These are phyloP conservation scores for Sycophila sp. DNA, from an alignment of 1,140 invertebrate genomes.

Conservation along the genomic window DNA sequence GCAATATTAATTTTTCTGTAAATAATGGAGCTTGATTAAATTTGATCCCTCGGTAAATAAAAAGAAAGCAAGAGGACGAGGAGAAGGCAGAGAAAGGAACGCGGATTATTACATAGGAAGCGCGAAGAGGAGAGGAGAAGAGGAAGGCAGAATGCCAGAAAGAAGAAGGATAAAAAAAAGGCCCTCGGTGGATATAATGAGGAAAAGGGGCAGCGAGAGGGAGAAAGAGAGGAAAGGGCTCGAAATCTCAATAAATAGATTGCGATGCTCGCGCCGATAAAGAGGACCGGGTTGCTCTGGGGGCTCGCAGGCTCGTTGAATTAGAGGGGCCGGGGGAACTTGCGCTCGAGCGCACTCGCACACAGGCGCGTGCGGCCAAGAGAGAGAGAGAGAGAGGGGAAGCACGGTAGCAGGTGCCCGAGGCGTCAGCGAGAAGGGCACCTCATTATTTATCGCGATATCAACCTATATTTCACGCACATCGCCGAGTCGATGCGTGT, in stretches of 20 bases:
- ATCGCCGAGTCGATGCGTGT: conserved; percentile 29
- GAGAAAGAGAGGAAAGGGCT: not conserved
- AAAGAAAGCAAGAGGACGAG: too few species aligned
- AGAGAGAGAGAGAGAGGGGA: conserved; percentile 34
- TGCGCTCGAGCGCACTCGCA: not conserved
- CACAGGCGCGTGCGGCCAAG: not conserved
- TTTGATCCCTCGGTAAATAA: too few species aligned
- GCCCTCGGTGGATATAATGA: not conserved
- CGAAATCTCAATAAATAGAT: conserved; percentile 13
- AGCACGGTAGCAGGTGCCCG: conserved; percentile 61
- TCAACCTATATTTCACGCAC: conserved; percentile 64
- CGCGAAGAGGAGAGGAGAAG: too few species aligned
- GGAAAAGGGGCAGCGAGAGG: not conserved
- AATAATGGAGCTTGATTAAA: not conserved
- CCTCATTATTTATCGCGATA: conserved; percentile 65
- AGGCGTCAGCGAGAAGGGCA: conserved; percentile 60
- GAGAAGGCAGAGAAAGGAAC: not conserved
- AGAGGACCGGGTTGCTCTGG: not conserved
- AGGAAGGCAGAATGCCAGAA: not conserved
- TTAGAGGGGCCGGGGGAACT: conserved; percentile 10
- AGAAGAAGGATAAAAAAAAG: not conserved
- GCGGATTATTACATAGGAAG: not conserved
- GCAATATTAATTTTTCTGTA: not conserved
- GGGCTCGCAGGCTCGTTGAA: not conserved
- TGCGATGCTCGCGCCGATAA: not conserved